phyloP scores from a whole-genome alignment of 2,797 vertebrate genomes.

The Columba guinea region DNA sequence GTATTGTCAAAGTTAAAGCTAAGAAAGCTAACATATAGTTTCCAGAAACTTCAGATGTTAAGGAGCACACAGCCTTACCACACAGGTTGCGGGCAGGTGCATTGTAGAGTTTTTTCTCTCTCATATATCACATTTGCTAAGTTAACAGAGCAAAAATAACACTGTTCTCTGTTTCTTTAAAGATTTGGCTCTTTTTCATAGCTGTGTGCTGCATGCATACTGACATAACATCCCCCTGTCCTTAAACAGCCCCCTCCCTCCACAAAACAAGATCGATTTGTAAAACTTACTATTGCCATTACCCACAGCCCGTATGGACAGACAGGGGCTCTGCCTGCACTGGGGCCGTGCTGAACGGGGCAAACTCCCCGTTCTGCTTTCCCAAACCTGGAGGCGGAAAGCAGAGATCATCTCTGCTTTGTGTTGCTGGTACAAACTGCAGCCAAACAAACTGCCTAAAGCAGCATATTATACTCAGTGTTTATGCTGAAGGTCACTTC shows the following conservation, averaged over 20 bases:
- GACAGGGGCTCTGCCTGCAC: background rate
- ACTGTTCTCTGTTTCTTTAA: background rate
- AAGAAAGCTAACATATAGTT: background rate
- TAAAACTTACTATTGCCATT: background rate
- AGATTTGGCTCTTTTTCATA: background rate
- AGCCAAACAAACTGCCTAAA: background rate
- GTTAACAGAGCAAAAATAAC: background rate
- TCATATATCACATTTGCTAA: background rate
- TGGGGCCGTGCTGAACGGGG: background rate
- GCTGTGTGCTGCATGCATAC: too few relatives aligned
- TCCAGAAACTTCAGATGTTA: background rate
- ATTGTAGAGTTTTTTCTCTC: background rate
- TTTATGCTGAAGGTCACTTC: background rate
- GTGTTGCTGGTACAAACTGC: background rate
- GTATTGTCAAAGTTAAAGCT: background rate
- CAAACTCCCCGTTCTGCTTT: background rate
- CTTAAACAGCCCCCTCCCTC: background rate
- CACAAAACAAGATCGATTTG: background rate
- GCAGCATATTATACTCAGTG: fast-evolving
- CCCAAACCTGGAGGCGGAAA: background rate
- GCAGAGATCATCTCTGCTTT: background rate
- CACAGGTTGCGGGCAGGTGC: background rate
- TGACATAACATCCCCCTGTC: background rate
- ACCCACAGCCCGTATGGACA: background rate
- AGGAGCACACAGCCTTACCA: background rate